phyloP scores from a whole-genome alignment of 2,797 vertebrate species.

The Clarias pachynema region DNA sequence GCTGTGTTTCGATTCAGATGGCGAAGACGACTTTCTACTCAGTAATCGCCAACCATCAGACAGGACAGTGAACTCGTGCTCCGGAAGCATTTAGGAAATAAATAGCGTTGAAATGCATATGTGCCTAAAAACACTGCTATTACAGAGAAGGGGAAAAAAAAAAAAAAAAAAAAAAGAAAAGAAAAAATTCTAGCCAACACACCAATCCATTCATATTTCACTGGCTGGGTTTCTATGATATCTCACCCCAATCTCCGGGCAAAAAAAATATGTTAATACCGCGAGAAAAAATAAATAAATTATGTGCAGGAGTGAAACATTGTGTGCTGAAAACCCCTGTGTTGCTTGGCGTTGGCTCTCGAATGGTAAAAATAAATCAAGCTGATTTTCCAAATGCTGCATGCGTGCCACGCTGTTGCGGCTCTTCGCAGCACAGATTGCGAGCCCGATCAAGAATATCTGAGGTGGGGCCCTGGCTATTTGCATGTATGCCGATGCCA shows the following conservation, averaged over 20 bases:
- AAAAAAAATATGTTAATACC: slow-evolving; percentile 73
- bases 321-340: slow-evolving; percentile 84
- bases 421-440: slow-evolving; percentile 86
- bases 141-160: slow-evolving; percentile 19
- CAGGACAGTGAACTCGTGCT: slow-evolving; percentile 38
- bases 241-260: slow-evolving; percentile 60
- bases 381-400: slow-evolving; percentile 87
- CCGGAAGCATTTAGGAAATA: slow-evolving; percentile 51
- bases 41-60: slow-evolving; percentile 24
- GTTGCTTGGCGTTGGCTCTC: slow-evolving; percentile 80
- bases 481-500: slow-evolving; percentile 65
- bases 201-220: slow-evolving; percentile 52
- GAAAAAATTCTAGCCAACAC: slow-evolving; percentile 49
- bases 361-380: slow-evolving; percentile 85
- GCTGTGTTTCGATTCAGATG: slow-evolving; percentile 30
- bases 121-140: slow-evolving; percentile 46
- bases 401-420: slow-evolving; percentile 75
- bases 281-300: slow-evolving; percentile 63
- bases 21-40: slow-evolving; percentile 32
- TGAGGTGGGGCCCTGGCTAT: slow-evolving; percentile 75
- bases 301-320: slow-evolving; percentile 71
- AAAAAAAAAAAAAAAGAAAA: neutral
- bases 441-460: slow-evolving; percentile 76
- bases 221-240: slow-evolving; percentile 52
- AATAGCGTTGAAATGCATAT: slow-evolving; percentile 51